Conservation (phyloP, 2,888 invertebrate genomes). For the Autographa pulchrina region DNA sequence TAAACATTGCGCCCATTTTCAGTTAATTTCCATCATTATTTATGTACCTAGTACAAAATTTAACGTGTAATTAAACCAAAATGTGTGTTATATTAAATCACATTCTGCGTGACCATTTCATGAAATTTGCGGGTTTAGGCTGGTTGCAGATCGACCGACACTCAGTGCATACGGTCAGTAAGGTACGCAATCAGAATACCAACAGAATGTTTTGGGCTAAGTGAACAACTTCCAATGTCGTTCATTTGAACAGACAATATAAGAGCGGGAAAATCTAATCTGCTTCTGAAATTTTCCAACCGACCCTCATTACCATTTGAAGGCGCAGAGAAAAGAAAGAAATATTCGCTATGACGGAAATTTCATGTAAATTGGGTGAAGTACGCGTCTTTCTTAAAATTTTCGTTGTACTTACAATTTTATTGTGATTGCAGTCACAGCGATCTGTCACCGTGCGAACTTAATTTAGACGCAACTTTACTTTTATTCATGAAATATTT, state of each 20-base stretch:
- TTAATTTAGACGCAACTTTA: constrained; percentile 65
- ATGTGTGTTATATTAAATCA: constrained; percentile 15
- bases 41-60: constrained; percentile 15
- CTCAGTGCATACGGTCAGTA: constrained; percentile 7
- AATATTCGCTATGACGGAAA: constrained; percentile 81
- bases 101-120: constrained; percentile 19
- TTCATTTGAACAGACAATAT: constrained; percentile 72
- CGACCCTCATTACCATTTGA: constrained; percentile 84
- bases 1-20: constrained; percentile 15
- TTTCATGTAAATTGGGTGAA: constrained; percentile 85
- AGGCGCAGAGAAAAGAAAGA: constrained; percentile 77
- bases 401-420: constrained; percentile 70
- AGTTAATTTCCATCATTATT: constrained; percentile 23
- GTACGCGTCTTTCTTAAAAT: constrained; percentile 77
- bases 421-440: constrained; percentile 71
- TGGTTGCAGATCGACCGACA: too few species aligned
- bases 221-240: constrained; percentile 64
- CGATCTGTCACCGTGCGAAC: constrained; percentile 64
- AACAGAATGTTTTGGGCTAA: constrained; percentile 54
- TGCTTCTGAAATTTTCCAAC: constrained; percentile 80
- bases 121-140: constrained; percentile 24
- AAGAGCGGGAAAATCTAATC: constrained; percentile 78
- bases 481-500: constrained; percentile 47
- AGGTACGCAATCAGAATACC: constrained; percentile 39
- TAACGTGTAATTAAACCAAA: constrained; percentile 28